Conservation (phyloP, 2,113 vertebrate species). For the Saccopteryx bilineata region DNA sequence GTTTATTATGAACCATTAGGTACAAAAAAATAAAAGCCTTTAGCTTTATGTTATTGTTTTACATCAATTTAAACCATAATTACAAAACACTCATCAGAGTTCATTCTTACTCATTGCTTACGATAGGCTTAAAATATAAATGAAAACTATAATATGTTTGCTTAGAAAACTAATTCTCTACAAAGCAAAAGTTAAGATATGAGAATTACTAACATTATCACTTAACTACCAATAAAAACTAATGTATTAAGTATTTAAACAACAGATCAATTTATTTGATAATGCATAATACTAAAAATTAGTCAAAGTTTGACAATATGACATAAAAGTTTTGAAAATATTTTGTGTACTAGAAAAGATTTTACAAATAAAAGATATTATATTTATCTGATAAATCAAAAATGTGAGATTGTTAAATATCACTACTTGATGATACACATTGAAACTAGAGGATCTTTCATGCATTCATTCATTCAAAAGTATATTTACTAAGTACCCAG, state of each 20-base stretch:
- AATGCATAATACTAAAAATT: conserved; percentile 1
- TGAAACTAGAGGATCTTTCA: background rate
- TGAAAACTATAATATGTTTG: conserved; percentile 12
- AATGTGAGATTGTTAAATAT: background rate
- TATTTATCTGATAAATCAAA: conserved; percentile 34
- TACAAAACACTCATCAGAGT: conserved; percentile 16
- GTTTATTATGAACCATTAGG: conserved; percentile 30
- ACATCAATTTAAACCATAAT: conserved; percentile 23
- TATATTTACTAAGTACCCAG: background rate
- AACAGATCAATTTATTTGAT: background rate
- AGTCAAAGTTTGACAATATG: background rate
- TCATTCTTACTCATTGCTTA: conserved; percentile 15
- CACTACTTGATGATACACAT: background rate
- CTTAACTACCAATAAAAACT: conserved; percentile 33
- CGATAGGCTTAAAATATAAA: conserved; percentile 52
- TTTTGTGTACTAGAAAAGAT: background rate
- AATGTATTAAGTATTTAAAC: conserved; percentile 23
- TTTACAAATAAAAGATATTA: conserved; percentile 38
- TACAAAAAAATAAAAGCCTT: background rate
- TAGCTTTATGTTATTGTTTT: conserved; percentile 21
- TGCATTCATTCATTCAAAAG: background rate
- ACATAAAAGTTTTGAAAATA: conserved; percentile 30
- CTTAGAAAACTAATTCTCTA: conserved; percentile 38
- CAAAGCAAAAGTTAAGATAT: conserved; percentile 40
- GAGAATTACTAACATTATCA: conserved; percentile 18